Percentiles rank a stretch among this genome's conserved stretches.
phyloP scores from a whole-genome alignment of 2,888 invertebrate species.

The Copidosoma aretas region DNA sequence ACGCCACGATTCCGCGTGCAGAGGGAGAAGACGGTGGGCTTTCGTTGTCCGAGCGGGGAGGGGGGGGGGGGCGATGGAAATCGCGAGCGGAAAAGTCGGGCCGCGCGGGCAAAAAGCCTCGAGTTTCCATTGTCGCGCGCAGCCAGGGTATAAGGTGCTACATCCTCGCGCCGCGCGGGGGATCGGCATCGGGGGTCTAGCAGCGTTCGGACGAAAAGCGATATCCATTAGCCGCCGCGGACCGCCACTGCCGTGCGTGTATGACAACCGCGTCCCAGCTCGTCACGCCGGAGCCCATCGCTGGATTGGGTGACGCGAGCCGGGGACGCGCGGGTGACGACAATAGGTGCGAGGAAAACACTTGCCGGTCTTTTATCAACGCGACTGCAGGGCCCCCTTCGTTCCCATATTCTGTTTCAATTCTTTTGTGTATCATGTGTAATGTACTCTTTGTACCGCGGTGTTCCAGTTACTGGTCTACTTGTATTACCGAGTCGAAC shows the following conservation, averaged over 20 bases:
- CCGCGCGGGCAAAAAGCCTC: constrained; percentile 45
- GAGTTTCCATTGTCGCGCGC: constrained; percentile 44
- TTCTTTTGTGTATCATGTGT: no score
- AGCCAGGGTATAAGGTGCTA: constrained; percentile 25
- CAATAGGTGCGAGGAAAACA: no score
- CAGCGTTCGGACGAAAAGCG: constrained; percentile 48
- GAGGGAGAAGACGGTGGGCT: background rate
- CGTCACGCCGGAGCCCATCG: constrained; percentile 12
- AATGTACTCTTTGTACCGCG: no score
- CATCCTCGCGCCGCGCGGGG: constrained; percentile 41
- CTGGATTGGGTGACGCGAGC: constrained; percentile 54
- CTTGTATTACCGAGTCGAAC: no score
- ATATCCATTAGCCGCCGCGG: constrained; percentile 38
- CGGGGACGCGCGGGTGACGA: no score
- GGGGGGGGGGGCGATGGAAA: constrained; percentile 47
- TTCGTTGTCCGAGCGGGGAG: no score
- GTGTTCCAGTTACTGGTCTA: no score
- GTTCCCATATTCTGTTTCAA: no score
- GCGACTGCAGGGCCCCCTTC: no score
- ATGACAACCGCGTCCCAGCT: background rate
- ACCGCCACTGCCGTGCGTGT: background rate
- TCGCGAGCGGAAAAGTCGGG: constrained; percentile 54
- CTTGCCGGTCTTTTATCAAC: no score
- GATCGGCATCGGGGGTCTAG: constrained; percentile 43
- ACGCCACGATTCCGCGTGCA: no score